Conservation (phyloP, 2,797 vertebrate species). For the Alauda arvensis region DNA sequence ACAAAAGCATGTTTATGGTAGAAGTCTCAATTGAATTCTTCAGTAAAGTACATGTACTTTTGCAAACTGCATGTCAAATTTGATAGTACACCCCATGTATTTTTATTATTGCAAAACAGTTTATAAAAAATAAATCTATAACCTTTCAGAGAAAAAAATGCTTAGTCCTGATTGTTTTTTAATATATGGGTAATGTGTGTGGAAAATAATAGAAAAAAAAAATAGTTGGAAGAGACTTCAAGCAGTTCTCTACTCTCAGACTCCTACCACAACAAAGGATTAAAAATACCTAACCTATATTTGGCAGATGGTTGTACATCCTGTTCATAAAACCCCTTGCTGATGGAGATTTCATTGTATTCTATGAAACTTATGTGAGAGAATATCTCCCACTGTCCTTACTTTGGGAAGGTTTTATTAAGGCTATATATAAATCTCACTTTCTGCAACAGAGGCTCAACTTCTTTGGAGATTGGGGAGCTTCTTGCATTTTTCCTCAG, state of each 20-base stretch:
- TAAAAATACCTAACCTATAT: conserved; percentile 1
- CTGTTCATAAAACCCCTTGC: not conserved
- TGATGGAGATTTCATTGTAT: not conserved
- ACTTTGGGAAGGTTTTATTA: not conserved
- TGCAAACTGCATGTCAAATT: not conserved
- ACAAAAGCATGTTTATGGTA: not conserved
- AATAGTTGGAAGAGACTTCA: not conserved
- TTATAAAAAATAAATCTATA: not conserved
- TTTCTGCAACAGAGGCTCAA: not conserved
- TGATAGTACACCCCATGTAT: not conserved
- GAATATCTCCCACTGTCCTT: not conserved
- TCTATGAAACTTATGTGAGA: not conserved
- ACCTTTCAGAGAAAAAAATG: not conserved
- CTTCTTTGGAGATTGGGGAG: not conserved
- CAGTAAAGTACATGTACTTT: not conserved
- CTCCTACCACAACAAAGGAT: not conserved
- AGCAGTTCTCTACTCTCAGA: not conserved
- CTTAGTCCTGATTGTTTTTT: not conserved
- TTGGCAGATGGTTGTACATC: not conserved
- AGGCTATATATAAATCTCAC: not conserved
- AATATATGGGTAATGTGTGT: not conserved
- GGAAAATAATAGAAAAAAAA: not conserved
- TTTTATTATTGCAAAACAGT: not conserved
- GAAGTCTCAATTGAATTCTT: not conserved
- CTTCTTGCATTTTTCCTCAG: not conserved